Percentiles rank a stretch among this genome's conserved stretches.
Evolutionary conservation across 2,797 vertebrate genomes (phyloP).

Genomic region (Tokudaia muenninki): DNA sequence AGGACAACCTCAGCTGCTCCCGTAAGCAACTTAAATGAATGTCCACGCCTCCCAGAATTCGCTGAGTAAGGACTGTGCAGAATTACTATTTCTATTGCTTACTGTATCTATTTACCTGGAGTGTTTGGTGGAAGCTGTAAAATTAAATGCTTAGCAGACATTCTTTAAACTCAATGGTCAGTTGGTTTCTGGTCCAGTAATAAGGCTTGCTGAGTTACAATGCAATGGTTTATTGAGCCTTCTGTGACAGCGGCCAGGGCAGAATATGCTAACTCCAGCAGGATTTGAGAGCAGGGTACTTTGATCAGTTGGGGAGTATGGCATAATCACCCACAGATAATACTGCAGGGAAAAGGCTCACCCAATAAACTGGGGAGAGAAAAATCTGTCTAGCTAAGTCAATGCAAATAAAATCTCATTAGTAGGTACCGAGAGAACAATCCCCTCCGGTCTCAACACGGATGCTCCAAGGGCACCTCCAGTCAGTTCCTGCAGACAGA

Average conservation of each 20-base stretch:
- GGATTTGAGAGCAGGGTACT: constrained; percentile 68
- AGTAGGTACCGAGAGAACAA: constrained; percentile 38
- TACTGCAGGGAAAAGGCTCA: constrained; percentile 42
- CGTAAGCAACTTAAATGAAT: constrained; percentile 9
- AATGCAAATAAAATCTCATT: constrained; percentile 48
- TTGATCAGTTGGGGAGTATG: constrained; percentile 68
- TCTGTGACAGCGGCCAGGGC: constrained; percentile 73
- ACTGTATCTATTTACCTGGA: constrained; percentile 57
- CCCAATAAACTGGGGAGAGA: constrained; percentile 56
- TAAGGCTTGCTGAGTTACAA: constrained; percentile 56
- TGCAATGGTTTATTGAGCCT: constrained; percentile 67
- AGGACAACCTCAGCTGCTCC: neutral
- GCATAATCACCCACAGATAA: constrained; percentile 46
- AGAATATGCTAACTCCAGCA: constrained; percentile 71
- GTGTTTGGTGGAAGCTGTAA: constrained; percentile 39
- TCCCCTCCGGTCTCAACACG: neutral
- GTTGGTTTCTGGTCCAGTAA: constrained; percentile 73
- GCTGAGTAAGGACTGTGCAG: constrained; percentile 28
- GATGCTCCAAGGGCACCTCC: neutral
- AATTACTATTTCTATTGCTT: constrained; percentile 65
- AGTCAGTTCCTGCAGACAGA: neutral
- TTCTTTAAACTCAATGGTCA: constrained; percentile 61
- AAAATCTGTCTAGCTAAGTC: constrained; percentile 5
- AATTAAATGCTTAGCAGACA: constrained; percentile 79
- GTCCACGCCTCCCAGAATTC: neutral